A percentile compares a stretch with the other conserved stretches of the same genome.
These are phyloP conservation scores for Penaeus vannamei DNA, from an alignment of 1,140 invertebrate species.

Conservation along the genomic window DNA sequence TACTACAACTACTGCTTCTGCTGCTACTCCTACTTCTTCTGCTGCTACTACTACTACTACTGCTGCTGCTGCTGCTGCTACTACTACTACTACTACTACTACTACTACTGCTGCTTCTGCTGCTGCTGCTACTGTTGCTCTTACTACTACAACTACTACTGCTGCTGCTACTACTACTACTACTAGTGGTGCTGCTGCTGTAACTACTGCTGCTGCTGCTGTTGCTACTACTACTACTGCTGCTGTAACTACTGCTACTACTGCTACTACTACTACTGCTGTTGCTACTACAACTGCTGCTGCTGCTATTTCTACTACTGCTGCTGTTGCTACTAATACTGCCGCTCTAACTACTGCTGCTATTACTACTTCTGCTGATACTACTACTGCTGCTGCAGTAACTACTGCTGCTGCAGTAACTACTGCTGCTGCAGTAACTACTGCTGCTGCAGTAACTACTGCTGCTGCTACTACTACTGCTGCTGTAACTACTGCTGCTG, in stretches of 20 bases:
- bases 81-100: background rate
- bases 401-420: no score
- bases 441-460: no score
- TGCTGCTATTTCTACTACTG: no score
- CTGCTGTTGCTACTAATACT: no score
- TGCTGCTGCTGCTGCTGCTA: background rate
- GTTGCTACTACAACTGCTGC: background rate
- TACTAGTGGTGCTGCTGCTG: background rate
- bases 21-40: background rate
- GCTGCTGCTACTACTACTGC: no score
- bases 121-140: background rate
- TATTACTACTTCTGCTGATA: no score
- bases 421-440: no score
- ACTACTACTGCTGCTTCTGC: background rate
- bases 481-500: no score
- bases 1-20: background rate
- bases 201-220: background rate
- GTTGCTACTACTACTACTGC: no score
- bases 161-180: background rate
- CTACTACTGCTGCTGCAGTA: no score
- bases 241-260: no score
- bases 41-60: background rate
- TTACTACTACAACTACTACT: background rate
- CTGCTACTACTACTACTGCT: background rate
- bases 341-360: no score